Evolutionary conservation across 2,113 vertebrate species (phyloP), one percentile per base, ranked within the genome.

Genomic region (Pterocles gutturalis): DNA sequence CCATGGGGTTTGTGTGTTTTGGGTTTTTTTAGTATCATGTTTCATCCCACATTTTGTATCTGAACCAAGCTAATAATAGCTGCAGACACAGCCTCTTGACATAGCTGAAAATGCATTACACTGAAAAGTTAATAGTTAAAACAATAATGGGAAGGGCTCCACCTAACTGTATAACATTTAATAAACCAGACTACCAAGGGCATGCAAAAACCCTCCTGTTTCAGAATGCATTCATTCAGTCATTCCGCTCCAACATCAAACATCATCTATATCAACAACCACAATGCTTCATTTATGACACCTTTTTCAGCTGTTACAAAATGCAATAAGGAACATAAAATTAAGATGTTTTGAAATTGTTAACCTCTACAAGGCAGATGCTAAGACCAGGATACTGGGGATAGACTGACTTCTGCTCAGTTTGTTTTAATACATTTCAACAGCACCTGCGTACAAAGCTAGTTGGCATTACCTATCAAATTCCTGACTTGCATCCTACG

Each of bases 101-200:
- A n/a, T 5, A 91, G 91, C 48, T 90, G 53, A 62, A 95, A 55
- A 89, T 4, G 3, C 43, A 84, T 77, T 87, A 77, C 38, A 66
- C 64, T 89, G 90, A 90, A 94, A 92, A 94, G 25, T 84, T 81
- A 95, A 83, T 58, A 0, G 89, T 36, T 60, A 92, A 83, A 94
- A 80, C 89, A 83, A 26, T 31, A 94, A 72, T 75, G 51, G 58
- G 77, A 92, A 97, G 61, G 83, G n/a, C 34, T 96, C 87, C 34
- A 41, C 15, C 41, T 95, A 94, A 89, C 72, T 85, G 49, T 29
- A 38, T 58, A 95, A 83, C 55, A 65, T 87, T 83, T 92, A 78
- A 51, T 94, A 93, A 85, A 75, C 55, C 76, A 75, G 72, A 75
- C 69, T 85, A 75, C 87, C 85, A 89, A 70, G 54, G 80, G 70